phyloP scores from a whole-genome alignment of 2,797 vertebrate genomes.

The Cercopithecus petaurista region DNA sequence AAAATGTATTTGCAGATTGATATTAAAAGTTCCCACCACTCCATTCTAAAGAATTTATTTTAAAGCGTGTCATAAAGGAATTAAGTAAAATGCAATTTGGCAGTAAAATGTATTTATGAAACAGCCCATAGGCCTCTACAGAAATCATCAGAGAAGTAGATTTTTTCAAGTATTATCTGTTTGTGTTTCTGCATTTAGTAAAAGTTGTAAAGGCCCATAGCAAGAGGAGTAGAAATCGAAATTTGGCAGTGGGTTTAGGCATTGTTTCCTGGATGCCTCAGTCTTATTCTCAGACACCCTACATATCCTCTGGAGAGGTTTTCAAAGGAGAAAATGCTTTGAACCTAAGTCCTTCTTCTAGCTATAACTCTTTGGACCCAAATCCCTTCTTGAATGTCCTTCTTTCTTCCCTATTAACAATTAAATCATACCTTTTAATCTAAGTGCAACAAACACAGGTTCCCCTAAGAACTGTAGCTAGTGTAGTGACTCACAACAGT shows the following conservation, averaged over 20 bases:
- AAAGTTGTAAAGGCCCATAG: neutral
- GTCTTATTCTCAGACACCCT: neutral
- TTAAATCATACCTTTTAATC: neutral
- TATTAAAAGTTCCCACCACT: neutral
- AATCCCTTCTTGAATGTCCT: neutral
- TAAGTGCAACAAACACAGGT: neutral
- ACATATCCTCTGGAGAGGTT: neutral
- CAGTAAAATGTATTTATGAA: constrained; percentile 15
- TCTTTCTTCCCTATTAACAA: neutral
- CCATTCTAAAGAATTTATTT: constrained; percentile 9
- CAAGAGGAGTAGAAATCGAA: neutral
- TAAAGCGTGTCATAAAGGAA: constrained; percentile 1
- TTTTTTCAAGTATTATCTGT: neutral
- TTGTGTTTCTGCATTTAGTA: neutral
- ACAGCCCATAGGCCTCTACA: neutral
- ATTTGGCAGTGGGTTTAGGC: neutral
- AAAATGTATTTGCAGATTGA: constrained; percentile 10
- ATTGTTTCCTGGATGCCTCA: neutral
- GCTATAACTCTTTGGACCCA: neutral
- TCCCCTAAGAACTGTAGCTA: neutral
- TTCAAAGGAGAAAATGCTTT: neutral
- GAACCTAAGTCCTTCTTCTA: neutral
- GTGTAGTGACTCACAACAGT: neutral
- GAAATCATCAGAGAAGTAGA: neutral
- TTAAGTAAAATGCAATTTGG: constrained; percentile 44